Evolutionary conservation across 2,113 vertebrate genomes (phyloP), one percentile per base, ranked within the genome.

Genomic region (Patagioenas fasciata): DNA sequence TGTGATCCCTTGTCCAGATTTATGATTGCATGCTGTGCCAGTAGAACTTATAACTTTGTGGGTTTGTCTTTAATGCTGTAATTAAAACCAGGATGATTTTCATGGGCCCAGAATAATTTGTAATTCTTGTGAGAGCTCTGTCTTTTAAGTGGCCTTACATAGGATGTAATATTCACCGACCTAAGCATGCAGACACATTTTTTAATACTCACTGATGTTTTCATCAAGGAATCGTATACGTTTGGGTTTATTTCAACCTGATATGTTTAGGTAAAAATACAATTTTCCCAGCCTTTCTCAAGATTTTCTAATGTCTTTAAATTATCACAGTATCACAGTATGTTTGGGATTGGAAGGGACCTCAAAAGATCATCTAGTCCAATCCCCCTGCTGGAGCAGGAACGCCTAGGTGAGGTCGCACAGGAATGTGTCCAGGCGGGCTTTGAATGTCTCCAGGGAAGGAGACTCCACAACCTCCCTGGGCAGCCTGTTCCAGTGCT

Each of bases 11-110:
- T 88, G 40, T 97, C 65, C 86, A 92, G 53, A 93, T 86, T 92
- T 86, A 54, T 69, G 64, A 60, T 20, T 84, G 13, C 65, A 91
- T 89, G 48, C 72, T 31, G 15, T 72, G 77, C 69, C 69, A 91
- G 90, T 80, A 92, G 72, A 95, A 90, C 42, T 86, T 86, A 86
- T 2, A 93, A 72, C 36, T 88, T 57, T 79, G 47, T 89, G 80
- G 61, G n/a, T 91, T 92, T 96, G 60, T 92, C 80, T 94, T 93
- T 93, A 95, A 84, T 81, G 69, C 54, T 65, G 23, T 83, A 94
- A 91, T 91, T 94, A 86, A 95, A 96, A 67, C 20, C 80, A 94
- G 65, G 69, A 79, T 90, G 31, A 75, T 90, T 94, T 96, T 90
- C 88, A 61, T 74, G 56, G 57, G 38, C 56, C 60, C 25, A 13